Percentiles rank a stretch among this genome's conserved stretches.
phyloP scores from a whole-genome alignment of 1,140 invertebrate genomes.

The Apis dorsata region DNA sequence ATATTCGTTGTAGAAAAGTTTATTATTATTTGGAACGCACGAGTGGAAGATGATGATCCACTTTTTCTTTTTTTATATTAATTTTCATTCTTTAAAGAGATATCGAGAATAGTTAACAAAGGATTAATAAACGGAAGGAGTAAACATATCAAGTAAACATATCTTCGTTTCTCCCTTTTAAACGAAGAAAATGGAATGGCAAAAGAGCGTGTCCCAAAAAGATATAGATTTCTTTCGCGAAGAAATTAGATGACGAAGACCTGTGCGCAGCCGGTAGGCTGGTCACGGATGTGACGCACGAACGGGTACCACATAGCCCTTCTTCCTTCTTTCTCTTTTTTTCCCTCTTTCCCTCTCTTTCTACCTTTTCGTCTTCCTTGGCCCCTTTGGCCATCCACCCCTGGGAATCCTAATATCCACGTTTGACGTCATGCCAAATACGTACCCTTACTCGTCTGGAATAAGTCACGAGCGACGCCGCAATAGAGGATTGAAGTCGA shows the following conservation, averaged over 20 bases:
- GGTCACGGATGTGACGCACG: conserved; percentile 78
- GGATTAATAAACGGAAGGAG: too few relatives aligned
- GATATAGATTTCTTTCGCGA: conserved; percentile 57
- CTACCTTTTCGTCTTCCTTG: conserved; percentile 48
- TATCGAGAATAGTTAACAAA: too few relatives aligned
- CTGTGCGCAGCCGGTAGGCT: conserved; percentile 69
- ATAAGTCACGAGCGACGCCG: conserved; percentile 66
- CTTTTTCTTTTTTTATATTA: too few relatives aligned
- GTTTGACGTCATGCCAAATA: conserved; percentile 80
- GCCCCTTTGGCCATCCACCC: conserved; percentile 62
- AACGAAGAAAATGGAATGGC: too few relatives aligned
- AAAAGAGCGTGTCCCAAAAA: conserved; percentile 63
- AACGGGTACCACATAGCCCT: conserved; percentile 70
- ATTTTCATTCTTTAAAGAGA: too few relatives aligned
- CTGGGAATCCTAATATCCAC: conserved; percentile 78
- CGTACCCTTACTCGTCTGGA: conserved; percentile 73
- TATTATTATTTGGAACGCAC: too few relatives aligned
- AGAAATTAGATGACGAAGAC: conserved; percentile 53
- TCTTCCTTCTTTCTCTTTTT: conserved; percentile 50
- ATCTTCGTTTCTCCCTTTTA: too few relatives aligned
- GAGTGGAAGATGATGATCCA: too few relatives aligned
- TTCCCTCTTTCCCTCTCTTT: conserved; percentile 44
- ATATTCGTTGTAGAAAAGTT: too few relatives aligned
- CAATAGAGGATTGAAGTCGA: conserved; percentile 56
- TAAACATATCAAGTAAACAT: too few relatives aligned